Evolutionary conservation across 2,888 invertebrate genomes (phyloP).

Genomic region (Tribolium freemani): DNA sequence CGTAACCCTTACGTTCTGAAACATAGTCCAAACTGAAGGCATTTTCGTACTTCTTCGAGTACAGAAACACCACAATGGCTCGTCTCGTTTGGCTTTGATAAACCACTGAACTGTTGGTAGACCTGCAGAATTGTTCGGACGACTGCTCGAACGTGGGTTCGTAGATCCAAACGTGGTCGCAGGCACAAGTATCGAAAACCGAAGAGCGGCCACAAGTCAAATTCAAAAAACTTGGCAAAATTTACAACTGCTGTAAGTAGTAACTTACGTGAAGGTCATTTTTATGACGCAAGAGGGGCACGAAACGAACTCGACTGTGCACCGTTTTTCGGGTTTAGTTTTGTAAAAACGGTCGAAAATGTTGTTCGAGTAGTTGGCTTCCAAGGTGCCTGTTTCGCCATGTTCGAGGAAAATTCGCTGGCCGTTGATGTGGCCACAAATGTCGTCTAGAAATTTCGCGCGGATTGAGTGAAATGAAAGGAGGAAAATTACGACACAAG

Average conservation of each 20-base stretch:
- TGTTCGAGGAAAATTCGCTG: conserved; percentile 65
- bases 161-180: conserved; percentile 76
- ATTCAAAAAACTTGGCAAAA: conserved; percentile 60
- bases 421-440: conserved; percentile 62
- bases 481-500: background rate
- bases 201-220: conserved; percentile 60
- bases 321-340: conserved; percentile 67
- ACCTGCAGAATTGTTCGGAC: conserved; percentile 73
- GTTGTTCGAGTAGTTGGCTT: conserved; percentile 61
- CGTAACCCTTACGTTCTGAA: no score
- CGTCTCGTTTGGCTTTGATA: conserved; percentile 76
- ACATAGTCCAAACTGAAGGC: conserved; percentile 77
- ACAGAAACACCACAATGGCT: conserved; percentile 73
- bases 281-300: conserved; percentile 78
- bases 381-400: conserved; percentile 63
- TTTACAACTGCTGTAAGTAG: background rate
- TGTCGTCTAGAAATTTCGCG: conserved; percentile 48
- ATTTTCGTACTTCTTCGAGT: conserved; percentile 72
- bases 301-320: conserved; percentile 77
- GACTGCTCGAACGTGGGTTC: conserved; percentile 76
- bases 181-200: conserved; percentile 66
- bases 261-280: conserved; percentile 68
- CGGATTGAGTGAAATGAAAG: background rate
- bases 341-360: conserved; percentile 22
- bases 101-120: conserved; percentile 60